phyloP scores from a whole-genome alignment of 2,113 vertebrate species.

The Peucedramus taeniatus region DNA sequence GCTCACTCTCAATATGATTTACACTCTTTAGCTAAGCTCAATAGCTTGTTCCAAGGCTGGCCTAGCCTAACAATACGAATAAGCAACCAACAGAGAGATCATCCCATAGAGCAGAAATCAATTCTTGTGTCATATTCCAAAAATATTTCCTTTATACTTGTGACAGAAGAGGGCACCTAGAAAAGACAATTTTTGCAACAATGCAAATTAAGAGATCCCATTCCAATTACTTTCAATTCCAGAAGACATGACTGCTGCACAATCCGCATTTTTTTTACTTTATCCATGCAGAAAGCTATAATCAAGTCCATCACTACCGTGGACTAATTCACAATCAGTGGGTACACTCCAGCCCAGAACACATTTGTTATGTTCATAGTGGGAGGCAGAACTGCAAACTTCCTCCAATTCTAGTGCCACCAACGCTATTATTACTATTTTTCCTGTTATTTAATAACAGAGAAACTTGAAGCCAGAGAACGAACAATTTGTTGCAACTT shows the following conservation, averaged over 20 bases:
- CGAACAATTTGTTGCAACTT: neutral
- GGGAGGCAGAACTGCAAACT: neutral
- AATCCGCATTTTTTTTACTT: neutral
- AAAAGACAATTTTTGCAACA: neutral
- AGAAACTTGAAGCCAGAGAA: neutral
- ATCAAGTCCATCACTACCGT: neutral
- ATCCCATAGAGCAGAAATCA: neutral
- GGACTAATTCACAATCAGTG: neutral
- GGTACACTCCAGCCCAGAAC: neutral
- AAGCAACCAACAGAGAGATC: neutral
- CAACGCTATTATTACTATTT: accelerated
- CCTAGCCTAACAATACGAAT: accelerated
- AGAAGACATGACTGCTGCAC: neutral
- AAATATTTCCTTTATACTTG: neutral
- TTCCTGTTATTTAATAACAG: neutral
- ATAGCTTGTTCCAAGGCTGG: neutral
- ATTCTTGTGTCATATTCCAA: neutral
- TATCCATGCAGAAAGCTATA: neutral
- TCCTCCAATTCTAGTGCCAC: accelerated
- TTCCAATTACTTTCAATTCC: neutral
- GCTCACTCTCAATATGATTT: neutral
- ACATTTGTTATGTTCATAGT: accelerated
- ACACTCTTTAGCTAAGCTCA: neutral
- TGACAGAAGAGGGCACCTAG: neutral
- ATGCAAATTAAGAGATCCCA: neutral